Evolutionary conservation across 2,113 vertebrate genomes (phyloP), one percentile per base, ranked within the genome.

Genomic region (Hystrix cristata): DNA sequence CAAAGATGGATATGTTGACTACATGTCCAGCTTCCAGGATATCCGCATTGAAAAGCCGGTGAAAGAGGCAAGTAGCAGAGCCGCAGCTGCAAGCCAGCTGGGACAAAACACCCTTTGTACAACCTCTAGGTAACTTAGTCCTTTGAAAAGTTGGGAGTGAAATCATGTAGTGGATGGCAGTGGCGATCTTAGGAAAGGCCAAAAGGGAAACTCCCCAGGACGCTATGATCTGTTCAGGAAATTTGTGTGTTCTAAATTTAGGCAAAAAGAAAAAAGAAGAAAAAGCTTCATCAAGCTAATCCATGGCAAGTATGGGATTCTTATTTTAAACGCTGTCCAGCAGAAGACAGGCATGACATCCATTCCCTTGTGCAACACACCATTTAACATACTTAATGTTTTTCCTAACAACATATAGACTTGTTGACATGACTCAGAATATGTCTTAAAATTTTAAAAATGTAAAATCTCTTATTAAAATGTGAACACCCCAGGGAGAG

Each of bases 11-110:
- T 98, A 98, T 38, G 98, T 99, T 94, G 98, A 99, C 86, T 99
- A 99, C 97, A 98, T 98, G 98, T 99, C 99, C 67, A 99, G 99
- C 98, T 99, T 99, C 78, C 98, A 99, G 12, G 98, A 99, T 90
- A 98, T 99, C 97, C 98, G 98, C 91, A 98, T 99, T 59, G 98
- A 98, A 88, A 98, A 98, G 60, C 98, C 99, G 62, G 97, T 99
- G 60, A 98, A 99, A 97, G 99, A 99, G 99, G 99, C 99, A 97
- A 98, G 98, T 94, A 92, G 25, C 89, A 48, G 19, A 85, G 53
- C 62, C 3, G 72, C 27, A 31, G 12, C 34, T 92, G 51, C 95
- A 95, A 57, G 59, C 14, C 87, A 71, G n/a, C 55, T 93, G 8
- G 38, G 51, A 48, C 0, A 0, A 64, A 92, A 72, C 46, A 89